phyloP scores from a whole-genome alignment of 2,888 invertebrate genomes.

The Scaptomyza flava region DNA sequence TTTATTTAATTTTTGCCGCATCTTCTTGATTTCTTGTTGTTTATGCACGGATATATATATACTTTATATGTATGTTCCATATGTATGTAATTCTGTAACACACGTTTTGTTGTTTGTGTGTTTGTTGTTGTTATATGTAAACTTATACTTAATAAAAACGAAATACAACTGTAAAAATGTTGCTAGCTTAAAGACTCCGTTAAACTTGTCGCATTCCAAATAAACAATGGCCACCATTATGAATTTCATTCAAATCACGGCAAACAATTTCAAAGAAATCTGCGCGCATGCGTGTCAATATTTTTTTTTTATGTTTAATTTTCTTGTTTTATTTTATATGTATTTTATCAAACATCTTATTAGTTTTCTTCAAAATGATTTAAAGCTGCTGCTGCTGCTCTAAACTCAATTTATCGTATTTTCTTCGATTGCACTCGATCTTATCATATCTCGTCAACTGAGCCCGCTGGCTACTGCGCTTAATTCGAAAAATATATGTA shows the following conservation, averaged over 20 bases:
- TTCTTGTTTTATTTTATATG: conserved; percentile 25
- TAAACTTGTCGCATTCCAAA: conserved; percentile 74
- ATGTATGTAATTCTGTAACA: conserved; percentile 9
- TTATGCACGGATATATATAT: conserved; percentile 11
- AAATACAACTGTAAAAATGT: conserved; percentile 80
- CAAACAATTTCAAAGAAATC: conserved; percentile 79
- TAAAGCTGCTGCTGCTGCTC: conserved; percentile 61
- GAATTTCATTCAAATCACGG: conserved; percentile 83
- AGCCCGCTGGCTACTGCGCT: conserved; percentile 34
- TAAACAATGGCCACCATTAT: conserved; percentile 82
- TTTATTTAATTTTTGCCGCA: conserved; percentile 10
- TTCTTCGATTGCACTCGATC: conserved; percentile 10
- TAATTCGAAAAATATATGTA: conserved; percentile 48
- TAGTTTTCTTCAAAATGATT: conserved; percentile 23
- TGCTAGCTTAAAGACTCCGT: conserved; percentile 55
- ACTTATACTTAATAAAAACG: conserved; percentile 76
- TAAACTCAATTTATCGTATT: conserved; percentile 57
- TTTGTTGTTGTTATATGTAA: conserved; percentile 43
- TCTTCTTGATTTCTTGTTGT: conserved; percentile 3
- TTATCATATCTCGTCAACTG: conserved; percentile 29
- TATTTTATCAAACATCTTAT: conserved; percentile 3
- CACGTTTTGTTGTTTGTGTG: conserved; percentile 32
- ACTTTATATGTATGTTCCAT: conserved; percentile 13
- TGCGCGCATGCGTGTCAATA: conserved; percentile 49
- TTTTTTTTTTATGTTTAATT: background rate